phyloP scores from a whole-genome alignment of 2,888 invertebrate species.

The Chrysina gloriosa region DNA sequence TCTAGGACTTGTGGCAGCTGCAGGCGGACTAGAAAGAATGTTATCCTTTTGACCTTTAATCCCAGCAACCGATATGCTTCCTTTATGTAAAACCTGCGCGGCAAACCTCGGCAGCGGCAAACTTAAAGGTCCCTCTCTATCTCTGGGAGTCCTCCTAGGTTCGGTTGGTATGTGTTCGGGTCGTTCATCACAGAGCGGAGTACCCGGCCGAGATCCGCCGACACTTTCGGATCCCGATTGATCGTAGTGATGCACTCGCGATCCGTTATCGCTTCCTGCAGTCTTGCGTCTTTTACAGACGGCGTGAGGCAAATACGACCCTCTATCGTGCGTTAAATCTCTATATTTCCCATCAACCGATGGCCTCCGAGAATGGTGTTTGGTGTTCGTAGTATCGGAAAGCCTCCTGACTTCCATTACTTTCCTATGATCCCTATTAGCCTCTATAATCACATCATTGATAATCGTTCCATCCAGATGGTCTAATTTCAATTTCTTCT shows the following conservation, averaged over 20 bases:
- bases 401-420: conserved; percentile 68
- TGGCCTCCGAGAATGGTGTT: conserved; percentile 66
- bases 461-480: conserved; percentile 59
- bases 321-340: conserved; percentile 51
- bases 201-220: conserved; percentile 84
- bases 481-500: conserved; percentile 75
- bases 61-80: conserved; percentile 62
- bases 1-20: conserved; percentile 67
- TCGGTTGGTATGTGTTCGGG: conserved; percentile 82
- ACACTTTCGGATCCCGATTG: conserved; percentile 72
- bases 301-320: conserved; percentile 62
- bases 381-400: conserved; percentile 63
- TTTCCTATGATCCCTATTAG: conserved; percentile 63
- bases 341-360: conserved; percentile 66
- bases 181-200: conserved; percentile 85
- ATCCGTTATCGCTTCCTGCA: conserved; percentile 59
- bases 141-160: conserved; percentile 73
- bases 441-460: conserved; percentile 63
- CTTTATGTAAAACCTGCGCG: conserved; percentile 67
- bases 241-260: conserved; percentile 66
- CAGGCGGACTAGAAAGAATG: conserved; percentile 60
- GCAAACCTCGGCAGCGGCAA: conserved; percentile 92
- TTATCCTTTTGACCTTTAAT: conserved; percentile 62
- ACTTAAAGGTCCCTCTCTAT: conserved; percentile 77
- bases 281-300: conserved; percentile 70